phyloP scores from a whole-genome alignment of 2,113 vertebrate genomes.

The Malurus elegans region DNA sequence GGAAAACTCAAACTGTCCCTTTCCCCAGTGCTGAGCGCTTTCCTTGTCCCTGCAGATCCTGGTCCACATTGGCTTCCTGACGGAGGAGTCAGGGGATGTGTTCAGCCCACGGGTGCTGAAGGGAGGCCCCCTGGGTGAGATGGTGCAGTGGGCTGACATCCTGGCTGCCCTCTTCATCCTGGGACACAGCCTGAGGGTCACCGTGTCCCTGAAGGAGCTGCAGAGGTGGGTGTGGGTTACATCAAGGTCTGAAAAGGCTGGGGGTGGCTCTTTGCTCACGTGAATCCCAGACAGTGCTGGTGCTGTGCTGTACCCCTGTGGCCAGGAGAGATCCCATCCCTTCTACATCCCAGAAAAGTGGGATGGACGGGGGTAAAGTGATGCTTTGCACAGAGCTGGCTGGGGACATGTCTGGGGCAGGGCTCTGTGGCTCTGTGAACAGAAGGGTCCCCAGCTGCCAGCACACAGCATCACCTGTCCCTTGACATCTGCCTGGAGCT shows the following conservation, averaged over 20 bases:
- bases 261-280: neutral
- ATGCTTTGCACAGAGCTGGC: neutral
- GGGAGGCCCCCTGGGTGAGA: conserved; percentile 94
- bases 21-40: neutral
- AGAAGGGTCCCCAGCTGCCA: neutral
- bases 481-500: neutral
- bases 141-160: conserved; percentile 99
- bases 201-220: conserved; percentile 92
- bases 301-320: neutral
- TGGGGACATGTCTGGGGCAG: neutral
- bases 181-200: conserved; percentile 90
- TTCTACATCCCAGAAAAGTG: neutral
- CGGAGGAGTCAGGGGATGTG: conserved; percentile 94
- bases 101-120: conserved; percentile 96
- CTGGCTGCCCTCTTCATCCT: conserved; percentile 89
- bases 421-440: neutral
- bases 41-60: conserved; percentile 79
- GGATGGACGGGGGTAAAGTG: neutral
- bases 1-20: neutral
- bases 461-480: neutral
- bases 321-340: neutral
- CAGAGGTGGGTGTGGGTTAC: conserved; percentile 84
- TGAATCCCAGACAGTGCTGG: accelerated
- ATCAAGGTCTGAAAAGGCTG: neutral
- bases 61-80: conserved; percentile 94